Evolutionary conservation across 2,888 invertebrate species (phyloP), one percentile per base, ranked within the genome.

Genomic region (Marronus borbonicus): DNA sequence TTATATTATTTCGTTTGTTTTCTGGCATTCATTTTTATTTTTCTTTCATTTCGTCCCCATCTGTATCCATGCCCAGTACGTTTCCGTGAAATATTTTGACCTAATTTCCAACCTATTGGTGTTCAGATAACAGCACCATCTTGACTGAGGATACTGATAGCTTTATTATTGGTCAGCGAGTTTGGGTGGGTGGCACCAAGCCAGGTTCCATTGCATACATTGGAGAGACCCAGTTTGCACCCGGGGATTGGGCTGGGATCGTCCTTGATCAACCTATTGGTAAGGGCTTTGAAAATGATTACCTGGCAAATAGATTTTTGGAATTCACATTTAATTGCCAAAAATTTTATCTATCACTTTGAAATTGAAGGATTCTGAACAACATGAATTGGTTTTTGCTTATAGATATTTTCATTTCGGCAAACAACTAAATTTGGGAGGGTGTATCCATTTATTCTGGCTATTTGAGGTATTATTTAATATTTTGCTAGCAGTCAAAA

Each of bases 161-260:
- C 89, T 98, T 97, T 89, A 97, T 97, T 85, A 97, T 98, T 86
- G 98, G 98, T 39, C 96, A 98, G 87, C 92, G 95, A 81, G 96
- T 98, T 82, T 98, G 96, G 95, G 97, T 98, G 81, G 96, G 96
- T 84, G 97, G 97, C 77, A 93, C 93, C 75, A 98, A 98, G 87
- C 93, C 97, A 1, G 98, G 98, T 50, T 94, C 94, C 86, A 96
- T 99, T 83, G 96, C 97, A 58, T 98, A 95, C 88, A 94, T 98
- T 77, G 97, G 98, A 44, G 97, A 97, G 86, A 97, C 98, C 74
- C 96, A 98, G 88, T 98, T 99, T 90, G 98, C 98, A 17, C 97
- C 97, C 24, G 99, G 99, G 79, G 97, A 98, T 82, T 99, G 98
- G 98, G 98, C 98, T 69, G 99, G 98, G 70, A 94, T 99, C 79